These are phyloP conservation scores for Coturnix japonica DNA, from an alignment of 2,113 vertebrate genomes.

Conservation along the genomic window DNA sequence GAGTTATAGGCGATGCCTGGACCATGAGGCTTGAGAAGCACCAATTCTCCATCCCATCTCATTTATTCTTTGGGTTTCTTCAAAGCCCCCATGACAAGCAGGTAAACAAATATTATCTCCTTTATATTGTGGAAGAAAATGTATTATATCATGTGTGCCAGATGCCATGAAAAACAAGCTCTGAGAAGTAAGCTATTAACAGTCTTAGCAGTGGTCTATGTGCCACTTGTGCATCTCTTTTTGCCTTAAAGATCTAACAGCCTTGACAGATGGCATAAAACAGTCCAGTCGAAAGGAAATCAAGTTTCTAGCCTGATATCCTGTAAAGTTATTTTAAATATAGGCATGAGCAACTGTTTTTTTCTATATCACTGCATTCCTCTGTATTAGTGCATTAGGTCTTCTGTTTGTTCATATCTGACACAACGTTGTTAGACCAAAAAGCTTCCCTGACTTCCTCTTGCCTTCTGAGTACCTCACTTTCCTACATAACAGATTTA, in stretches of 20 bases:
- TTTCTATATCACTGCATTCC: not conserved
- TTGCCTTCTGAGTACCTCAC: not conserved
- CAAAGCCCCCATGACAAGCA: not conserved
- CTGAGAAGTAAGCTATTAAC: constrained; percentile 30
- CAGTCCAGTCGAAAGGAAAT: not conserved
- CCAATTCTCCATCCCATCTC: not conserved
- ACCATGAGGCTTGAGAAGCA: not conserved
- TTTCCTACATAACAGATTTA: not conserved
- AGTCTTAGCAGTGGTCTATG: not conserved
- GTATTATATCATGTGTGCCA: constrained; percentile 1
- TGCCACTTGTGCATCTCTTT: constrained; percentile 3
- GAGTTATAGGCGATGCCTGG: not conserved
- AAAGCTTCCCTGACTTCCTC: not conserved
- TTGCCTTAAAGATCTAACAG: constrained; percentile 27
- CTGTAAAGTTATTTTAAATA: not conserved
- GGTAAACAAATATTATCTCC: constrained; percentile 51
- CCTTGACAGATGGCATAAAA: constrained; percentile 32
- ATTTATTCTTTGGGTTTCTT: constrained; percentile 16
- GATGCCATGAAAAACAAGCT: not conserved
- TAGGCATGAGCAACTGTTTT: accelerated
- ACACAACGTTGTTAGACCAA: not conserved
- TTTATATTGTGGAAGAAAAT: constrained; percentile 4
- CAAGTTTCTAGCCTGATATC: not conserved
- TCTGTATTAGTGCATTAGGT: not conserved
- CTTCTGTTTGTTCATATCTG: not conserved